Evolutionary conservation across 1,140 invertebrate species (phyloP).

Genomic region (Yoshiicerus persimilis): DNA sequence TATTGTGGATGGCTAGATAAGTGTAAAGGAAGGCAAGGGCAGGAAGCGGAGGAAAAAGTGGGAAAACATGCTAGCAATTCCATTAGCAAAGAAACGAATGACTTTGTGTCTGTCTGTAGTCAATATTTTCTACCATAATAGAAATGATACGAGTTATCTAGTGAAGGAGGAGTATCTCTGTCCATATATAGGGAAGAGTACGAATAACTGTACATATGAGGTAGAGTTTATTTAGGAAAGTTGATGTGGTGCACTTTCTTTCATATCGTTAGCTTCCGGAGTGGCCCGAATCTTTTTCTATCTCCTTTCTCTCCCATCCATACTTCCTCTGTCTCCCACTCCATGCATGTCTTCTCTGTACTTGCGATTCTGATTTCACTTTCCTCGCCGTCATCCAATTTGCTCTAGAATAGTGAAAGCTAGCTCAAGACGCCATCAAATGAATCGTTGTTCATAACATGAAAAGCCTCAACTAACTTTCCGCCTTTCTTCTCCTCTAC

Average conservation of each 20-base stretch:
- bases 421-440: background rate
- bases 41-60: slow-evolving; percentile 41
- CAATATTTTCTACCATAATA: slow-evolving; percentile 3
- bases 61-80: slow-evolving; percentile 42
- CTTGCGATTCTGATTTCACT: slow-evolving; percentile 10
- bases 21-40: background rate
- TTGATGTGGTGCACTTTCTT: background rate
- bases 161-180: background rate
- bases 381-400: background rate
- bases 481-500: background rate
- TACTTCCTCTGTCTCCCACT: background rate
- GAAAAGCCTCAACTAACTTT: background rate
- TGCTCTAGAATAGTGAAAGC: background rate
- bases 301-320: slow-evolving; percentile 19
- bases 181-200: too few species aligned
- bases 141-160: background rate
- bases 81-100: slow-evolving; percentile 36
- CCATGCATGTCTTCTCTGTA: background rate
- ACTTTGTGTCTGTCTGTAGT: slow-evolving; percentile 24
- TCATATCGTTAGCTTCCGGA: slow-evolving; percentile 38
- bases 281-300: slow-evolving; percentile 14
- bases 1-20: background rate
- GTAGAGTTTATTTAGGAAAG: background rate
- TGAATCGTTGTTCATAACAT: background rate
- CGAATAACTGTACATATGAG: background rate